These are phyloP conservation scores for Pocillopora meandrina DNA, from an alignment of 92 coral and sea anemone species.

Conservation along the genomic window DNA sequence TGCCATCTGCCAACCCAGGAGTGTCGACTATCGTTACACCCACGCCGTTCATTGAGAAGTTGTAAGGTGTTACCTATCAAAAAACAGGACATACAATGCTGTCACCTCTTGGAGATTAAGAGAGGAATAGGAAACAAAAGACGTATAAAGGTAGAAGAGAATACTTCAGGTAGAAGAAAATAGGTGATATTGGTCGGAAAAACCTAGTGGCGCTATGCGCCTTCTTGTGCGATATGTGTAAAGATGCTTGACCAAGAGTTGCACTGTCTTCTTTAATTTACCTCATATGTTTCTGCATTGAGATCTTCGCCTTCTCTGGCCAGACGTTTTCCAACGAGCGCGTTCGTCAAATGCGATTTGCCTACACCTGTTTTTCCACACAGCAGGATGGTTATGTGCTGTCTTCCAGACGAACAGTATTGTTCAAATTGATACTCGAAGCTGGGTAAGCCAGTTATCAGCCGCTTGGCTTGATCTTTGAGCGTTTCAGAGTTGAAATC, in stretches of 20 bases:
- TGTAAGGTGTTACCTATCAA: slow-evolving; percentile 23
- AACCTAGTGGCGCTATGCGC: no score
- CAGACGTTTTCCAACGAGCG: slow-evolving; percentile 33
- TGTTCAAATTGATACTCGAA: slow-evolving; percentile 25
- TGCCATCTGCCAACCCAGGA: slow-evolving; percentile 66
- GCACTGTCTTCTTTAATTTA: neutral
- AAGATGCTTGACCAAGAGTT: no score
- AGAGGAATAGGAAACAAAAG: no score
- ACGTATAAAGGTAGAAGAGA: no score
- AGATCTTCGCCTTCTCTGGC: slow-evolving; percentile 51
- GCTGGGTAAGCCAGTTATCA: slow-evolving; percentile 9
- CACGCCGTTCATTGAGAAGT: slow-evolving; percentile 9
- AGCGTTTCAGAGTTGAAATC: neutral
- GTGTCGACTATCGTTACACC: slow-evolving; percentile 49
- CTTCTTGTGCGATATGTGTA: no score
- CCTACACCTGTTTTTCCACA: slow-evolving; percentile 64
- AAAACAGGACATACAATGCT: neutral
- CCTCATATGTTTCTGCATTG: slow-evolving; percentile 34
- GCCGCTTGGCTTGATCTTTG: slow-evolving; percentile 12
- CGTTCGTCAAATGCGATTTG: slow-evolving; percentile 53
- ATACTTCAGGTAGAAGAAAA: no score
- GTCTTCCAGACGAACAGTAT: slow-evolving; percentile 7
- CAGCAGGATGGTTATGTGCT: neutral
- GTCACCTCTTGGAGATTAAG: no score
- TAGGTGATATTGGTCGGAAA: no score